phyloP scores from a whole-genome alignment of 2,888 invertebrate genomes.

The Atrina japonica region DNA sequence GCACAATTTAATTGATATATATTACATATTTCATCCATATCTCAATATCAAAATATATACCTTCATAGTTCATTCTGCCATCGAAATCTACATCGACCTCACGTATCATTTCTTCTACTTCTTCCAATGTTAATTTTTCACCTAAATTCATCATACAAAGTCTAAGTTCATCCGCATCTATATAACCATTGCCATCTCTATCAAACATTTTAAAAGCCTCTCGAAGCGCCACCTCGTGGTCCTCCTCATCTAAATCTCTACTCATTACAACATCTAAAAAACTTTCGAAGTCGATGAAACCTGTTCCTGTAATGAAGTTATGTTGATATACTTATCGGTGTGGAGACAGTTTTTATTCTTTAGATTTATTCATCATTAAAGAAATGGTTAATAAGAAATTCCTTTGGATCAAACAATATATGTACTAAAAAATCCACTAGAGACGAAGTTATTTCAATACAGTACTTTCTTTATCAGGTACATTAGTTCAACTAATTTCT shows the following conservation, averaged over 20 bases:
- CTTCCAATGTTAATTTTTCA: slow-evolving; percentile 99
- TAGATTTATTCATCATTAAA: no score
- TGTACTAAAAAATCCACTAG: no score
- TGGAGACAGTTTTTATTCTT: no score
- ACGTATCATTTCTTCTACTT: slow-evolving; percentile 99
- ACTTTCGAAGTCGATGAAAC: slow-evolving; percentile 61
- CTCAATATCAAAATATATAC: slow-evolving; percentile 45
- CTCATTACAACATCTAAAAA: slow-evolving; percentile 62
- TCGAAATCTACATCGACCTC: slow-evolving; percentile 99
- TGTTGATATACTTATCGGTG: no score
- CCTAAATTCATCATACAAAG: slow-evolving; percentile 99
- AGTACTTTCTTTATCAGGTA: no score
- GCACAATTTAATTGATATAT: no score
- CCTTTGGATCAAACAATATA: not conserved
- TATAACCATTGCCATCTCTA: slow-evolving; percentile 99
- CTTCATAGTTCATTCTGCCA: slow-evolving; percentile 99
- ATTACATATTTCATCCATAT: not conserved
- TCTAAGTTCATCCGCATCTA: slow-evolving; percentile 98
- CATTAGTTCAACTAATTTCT: no score
- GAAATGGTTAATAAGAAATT: not conserved
- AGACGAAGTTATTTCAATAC: no score
- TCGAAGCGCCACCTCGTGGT: slow-evolving; percentile 61
- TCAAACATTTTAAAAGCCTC: slow-evolving; percentile 89
- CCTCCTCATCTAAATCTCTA: slow-evolving; percentile 63
- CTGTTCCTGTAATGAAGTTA: slow-evolving; percentile 46